Conservation (phyloP, 2,888 invertebrate genomes). For the Rhorus exstirpatorius region DNA sequence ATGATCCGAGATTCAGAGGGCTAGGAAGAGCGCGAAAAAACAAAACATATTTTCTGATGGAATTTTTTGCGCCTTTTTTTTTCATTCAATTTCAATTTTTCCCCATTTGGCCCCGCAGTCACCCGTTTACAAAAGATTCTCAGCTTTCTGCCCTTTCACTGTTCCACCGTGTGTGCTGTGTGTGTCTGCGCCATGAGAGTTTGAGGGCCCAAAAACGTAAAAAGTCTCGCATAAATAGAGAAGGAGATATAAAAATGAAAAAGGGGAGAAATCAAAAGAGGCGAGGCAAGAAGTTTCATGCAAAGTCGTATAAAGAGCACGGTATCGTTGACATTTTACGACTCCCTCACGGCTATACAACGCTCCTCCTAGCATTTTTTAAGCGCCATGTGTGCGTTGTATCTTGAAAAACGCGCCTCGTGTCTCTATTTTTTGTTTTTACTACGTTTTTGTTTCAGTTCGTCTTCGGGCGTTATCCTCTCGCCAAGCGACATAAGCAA, state of each 20-base stretch:
- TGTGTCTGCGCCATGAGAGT: not conserved
- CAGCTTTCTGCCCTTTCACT: not conserved
- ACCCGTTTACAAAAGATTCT: not conserved
- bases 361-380: conserved; percentile 76
- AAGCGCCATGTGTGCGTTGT: conserved; percentile 80
- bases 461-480: conserved; percentile 61
- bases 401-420: conserved; percentile 50
- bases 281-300: conserved; percentile 62
- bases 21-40: no score
- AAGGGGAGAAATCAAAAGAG: conserved; percentile 30
- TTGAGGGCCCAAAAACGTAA: no score
- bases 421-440: conserved; percentile 53
- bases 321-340: conserved; percentile 81
- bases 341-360: conserved; percentile 60
- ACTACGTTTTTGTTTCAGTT: conserved; percentile 54
- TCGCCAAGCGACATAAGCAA: conserved; percentile 36
- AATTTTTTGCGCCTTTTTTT: not conserved
- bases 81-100: not conserved
- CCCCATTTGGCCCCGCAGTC: not conserved
- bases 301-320: conserved; percentile 70
- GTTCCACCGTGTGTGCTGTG: conserved; percentile 31
- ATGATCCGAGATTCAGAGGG: not conserved
- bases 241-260: conserved; percentile 33
- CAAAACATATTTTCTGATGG: not conserved
- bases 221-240: conserved; percentile 52